Percentiles rank a stretch among this genome's conserved stretches.
These are phyloP conservation scores for Apotomis betuletana DNA, from an alignment of 2,888 invertebrate genomes.

Conservation along the genomic window DNA sequence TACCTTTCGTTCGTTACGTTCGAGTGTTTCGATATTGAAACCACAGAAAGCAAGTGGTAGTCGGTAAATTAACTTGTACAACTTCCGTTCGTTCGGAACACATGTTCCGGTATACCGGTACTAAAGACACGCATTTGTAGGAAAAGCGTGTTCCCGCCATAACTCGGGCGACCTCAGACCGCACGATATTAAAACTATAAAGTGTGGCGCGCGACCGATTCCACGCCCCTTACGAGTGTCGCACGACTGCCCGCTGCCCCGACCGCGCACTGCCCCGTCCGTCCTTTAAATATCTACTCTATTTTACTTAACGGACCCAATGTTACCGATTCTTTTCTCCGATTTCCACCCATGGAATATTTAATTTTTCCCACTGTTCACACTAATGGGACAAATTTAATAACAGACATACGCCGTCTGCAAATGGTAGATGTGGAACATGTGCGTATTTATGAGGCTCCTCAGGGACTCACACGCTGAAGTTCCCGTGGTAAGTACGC, in stretches of 20 bases:
- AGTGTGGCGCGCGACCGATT: conserved; percentile 72
- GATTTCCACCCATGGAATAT: not conserved
- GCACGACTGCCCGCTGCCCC: conserved; percentile 43
- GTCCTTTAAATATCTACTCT: conserved; percentile 60
- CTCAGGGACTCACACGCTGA: conserved; percentile 72
- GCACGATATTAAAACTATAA: conserved; percentile 82
- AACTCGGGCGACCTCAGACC: conserved; percentile 68
- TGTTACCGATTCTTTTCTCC: conserved; percentile 15
- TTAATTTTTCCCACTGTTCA: conserved; percentile 40
- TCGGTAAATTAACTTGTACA: conserved; percentile 55
- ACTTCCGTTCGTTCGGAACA: conserved; percentile 53
- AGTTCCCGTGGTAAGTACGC: conserved; percentile 72
- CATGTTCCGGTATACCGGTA: conserved; percentile 53
- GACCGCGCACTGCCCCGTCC: conserved; percentile 51
- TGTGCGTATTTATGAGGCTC: conserved; percentile 77
- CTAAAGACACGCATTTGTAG: conserved; percentile 67
- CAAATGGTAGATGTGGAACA: conserved; percentile 74
- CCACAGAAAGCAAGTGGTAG: conserved; percentile 52
- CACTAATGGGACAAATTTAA: conserved; percentile 49
- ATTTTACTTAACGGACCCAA: conserved; percentile 48
- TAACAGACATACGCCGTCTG: conserved; percentile 62
- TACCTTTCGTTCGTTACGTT: conserved; percentile 21
- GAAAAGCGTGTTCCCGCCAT: conserved; percentile 67
- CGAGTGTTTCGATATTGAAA: conserved; percentile 38
- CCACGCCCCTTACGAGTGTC: conserved; percentile 57